Evolutionary conservation across 2,797 vertebrate genomes (phyloP), one percentile per base, ranked within the genome.

Genomic region (Orientallactaga sibirica): DNA sequence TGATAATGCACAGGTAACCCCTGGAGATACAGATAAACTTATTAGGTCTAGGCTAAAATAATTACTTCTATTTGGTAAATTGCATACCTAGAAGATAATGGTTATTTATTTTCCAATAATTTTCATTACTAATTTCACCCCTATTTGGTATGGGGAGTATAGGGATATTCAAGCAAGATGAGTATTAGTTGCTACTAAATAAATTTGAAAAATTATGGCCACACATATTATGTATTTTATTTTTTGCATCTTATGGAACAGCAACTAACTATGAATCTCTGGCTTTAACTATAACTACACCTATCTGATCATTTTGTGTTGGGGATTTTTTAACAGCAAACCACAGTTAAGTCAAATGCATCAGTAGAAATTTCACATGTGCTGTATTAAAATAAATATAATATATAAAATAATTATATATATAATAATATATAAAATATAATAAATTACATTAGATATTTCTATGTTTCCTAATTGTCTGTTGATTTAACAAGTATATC

Each of bases 261-360:
- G 2, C 5, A 52, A 73, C 4, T 62, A 71, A 62, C 33, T 88
- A 41, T 18, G 12, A 73, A 76, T 75, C 1, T 2, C 37, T 88
- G 14, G 5, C 29, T 14, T 97, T 92, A 97, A 96, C 94, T 90
- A 24, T 4, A 95, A 95, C 96, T 96, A 94, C 43, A 86, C 71
- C 90, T 94, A 86, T 95, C 95, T 68, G 20, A 88, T 73, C 93
- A 94, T 97, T 97, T 97, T 81, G 29, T 52, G 76, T 9, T 19
- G 71, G 61, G 15, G 86, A 94, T 93, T 93, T n/a, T 89, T 94
- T 92, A 97, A 97, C 4, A 93, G 71, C 75, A 78, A 78, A n/a
- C 88, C 18, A 96, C 80, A 77, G 96, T 96, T 97, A 37, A 61
- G 4, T 9, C 96, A 96, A 96, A 95, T 96, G 95, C 93, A 77